Conservation (phyloP, 2,113 vertebrate genomes). For the Elaphurus davidianus region DNA sequence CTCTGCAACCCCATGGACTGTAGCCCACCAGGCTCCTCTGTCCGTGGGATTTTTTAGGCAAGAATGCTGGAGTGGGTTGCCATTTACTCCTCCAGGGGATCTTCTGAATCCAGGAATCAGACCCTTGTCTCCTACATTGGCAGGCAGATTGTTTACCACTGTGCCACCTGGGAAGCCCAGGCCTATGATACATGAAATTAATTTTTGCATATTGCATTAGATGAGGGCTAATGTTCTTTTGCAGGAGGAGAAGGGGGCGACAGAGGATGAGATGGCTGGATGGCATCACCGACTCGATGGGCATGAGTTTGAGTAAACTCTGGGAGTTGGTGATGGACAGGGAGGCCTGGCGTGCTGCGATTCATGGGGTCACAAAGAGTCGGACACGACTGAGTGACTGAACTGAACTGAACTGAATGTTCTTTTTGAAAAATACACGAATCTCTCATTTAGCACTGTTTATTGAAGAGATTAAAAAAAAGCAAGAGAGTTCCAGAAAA, state of each 20-base stretch:
- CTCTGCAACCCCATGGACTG: background rate
- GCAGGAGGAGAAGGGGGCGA: no score
- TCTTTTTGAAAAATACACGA: background rate
- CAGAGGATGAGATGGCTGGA: no score
- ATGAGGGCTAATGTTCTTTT: background rate
- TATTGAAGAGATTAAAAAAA: background rate
- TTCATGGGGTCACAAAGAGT: no score
- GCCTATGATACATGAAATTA: background rate
- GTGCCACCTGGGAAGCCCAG: background rate
- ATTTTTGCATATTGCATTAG: conserved; percentile 9
- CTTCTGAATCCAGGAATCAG: background rate
- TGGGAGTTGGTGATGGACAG: no score
- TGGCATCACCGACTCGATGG: no score
- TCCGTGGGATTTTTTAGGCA: background rate
- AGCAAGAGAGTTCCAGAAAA: background rate
- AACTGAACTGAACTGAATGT: background rate
- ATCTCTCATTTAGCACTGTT: background rate
- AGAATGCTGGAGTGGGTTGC: background rate
- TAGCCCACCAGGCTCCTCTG: background rate
- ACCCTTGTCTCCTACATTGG: background rate
- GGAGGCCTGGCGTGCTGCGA: no score
- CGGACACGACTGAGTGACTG: no score
- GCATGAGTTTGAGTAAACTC: no score
- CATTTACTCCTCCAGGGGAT: background rate
- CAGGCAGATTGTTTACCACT: background rate